phyloP scores from a whole-genome alignment of 2,797 vertebrate genomes.

The Parauchenoglanis ngamensis region DNA sequence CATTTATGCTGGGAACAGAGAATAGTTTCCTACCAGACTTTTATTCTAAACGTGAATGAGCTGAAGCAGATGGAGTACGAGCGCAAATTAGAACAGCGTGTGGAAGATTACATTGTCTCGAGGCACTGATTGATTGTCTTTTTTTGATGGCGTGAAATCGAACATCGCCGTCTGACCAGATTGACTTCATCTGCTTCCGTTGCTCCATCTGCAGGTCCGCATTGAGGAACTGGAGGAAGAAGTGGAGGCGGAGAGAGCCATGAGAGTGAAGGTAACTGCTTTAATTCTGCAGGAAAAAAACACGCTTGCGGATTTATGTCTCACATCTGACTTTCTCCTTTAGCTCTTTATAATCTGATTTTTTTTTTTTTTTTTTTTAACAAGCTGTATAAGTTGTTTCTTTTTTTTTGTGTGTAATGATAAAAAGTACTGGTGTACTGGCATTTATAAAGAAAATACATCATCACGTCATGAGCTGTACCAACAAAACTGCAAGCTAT shows the following conservation, averaged over 20 bases:
- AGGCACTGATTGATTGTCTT: neutral
- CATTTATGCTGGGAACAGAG: conserved; percentile 8
- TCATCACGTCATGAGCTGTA: neutral
- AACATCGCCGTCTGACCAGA: neutral
- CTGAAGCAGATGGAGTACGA: conserved; percentile 13
- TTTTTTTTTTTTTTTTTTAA: neutral
- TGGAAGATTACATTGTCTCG: neutral
- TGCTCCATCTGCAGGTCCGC: conserved; percentile 67
- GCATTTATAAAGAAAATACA: conserved; percentile 10
- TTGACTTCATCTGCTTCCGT: conserved; percentile 12
- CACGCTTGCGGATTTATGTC: neutral
- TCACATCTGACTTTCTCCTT: neutral
- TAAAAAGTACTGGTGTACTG: neutral
- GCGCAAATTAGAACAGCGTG: conserved; percentile 14
- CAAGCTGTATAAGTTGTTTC: neutral
- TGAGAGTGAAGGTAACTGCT: conserved; percentile 77
- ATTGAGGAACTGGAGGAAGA: conserved; percentile 85
- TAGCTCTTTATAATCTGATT: neutral
- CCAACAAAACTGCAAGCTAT: neutral
- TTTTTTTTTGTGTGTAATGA: neutral
- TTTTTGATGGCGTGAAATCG: neutral
- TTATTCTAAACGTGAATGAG: conserved; percentile 23
- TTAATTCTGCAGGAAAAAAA: neutral
- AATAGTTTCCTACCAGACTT: conserved; percentile 17
- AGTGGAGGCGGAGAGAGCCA: conserved; percentile 77